A percentile compares a stretch with the other conserved stretches of the same genome.
Evolutionary conservation across 2,888 invertebrate species (phyloP).

Genomic region (Xestia xanthographa): DNA sequence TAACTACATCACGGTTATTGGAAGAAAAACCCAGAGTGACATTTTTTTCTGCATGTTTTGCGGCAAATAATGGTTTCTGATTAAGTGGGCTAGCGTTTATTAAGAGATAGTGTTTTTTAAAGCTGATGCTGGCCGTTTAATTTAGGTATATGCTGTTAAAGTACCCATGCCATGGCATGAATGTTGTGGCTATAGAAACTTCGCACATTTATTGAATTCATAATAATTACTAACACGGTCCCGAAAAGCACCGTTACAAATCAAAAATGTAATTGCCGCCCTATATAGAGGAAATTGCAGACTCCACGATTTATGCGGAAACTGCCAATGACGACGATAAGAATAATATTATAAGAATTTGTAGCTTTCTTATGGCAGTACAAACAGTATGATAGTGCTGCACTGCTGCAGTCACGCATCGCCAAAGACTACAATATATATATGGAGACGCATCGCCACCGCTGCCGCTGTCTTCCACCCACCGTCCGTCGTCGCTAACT

Average conservation of each 20-base stretch:
- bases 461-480: conserved; percentile 36
- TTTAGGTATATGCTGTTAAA: not conserved
- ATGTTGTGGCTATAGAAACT: not conserved
- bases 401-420: conserved; percentile 1
- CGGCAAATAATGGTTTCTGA: conserved; percentile 55
- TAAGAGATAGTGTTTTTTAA: conserved; percentile 28
- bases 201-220: not conserved
- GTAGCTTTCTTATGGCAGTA: conserved; percentile 15
- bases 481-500: conserved; percentile 42
- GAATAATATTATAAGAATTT: conserved; percentile 16
- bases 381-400: conserved; percentile 11
- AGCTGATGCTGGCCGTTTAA: not conserved
- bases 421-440: too few species aligned
- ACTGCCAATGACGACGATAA: not conserved
- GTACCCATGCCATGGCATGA: not conserved
- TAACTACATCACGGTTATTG: conserved; percentile 52
- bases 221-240: not conserved
- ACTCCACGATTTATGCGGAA: not conserved
- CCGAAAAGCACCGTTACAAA: not conserved
- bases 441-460: conserved; percentile 12
- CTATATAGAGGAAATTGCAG: conserved; percentile 13
- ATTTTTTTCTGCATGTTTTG: conserved; percentile 61
- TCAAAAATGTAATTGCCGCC: not conserved
- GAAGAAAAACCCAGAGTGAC: conserved; percentile 62
- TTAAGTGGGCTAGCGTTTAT: conserved; percentile 43